Evolutionary conservation across 2,797 vertebrate genomes (phyloP), one percentile per base, ranked within the genome.

Genomic region (Danio tinwini): DNA sequence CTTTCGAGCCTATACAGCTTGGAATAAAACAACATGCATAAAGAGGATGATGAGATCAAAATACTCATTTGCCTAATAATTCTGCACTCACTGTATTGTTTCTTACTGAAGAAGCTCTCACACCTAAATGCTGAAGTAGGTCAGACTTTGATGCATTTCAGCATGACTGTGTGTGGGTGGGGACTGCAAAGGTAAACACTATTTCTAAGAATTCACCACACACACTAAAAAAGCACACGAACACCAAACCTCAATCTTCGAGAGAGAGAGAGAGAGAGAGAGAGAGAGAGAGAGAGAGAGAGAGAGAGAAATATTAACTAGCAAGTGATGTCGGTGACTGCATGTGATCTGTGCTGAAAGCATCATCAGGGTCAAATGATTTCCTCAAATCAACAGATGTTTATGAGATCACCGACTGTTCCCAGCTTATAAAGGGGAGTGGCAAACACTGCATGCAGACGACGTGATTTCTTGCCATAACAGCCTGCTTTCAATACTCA

Each of bases 81-180:
- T n/a, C n/a, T n/a, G n/a, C n/a, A n/a, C n/a, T n/a, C n/a, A n/a
- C n/a, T n/a, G n/a, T n/a, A n/a, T n/a, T n/a, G n/a, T n/a, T n/a
- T n/a, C n/a, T n/a, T n/a, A n/a, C n/a, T n/a, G n/a, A n/a, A n/a
- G 29, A 29, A 29, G 29, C 29, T 29, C 29, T 85, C 87, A 82
- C 81, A 75, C 71, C 65, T 56, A 47, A 70, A 72, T 29, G 29
- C 29, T 29, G 29, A 29, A 29, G 3, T 29, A 85, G 86, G 81
- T 80, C 78, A 84, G 50, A 68, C 63, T 81, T 29, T 77, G 42
- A 85, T n/a, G 62, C 14, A 56, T 65, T 75, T 79, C 44, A 47
- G 78, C 50, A 17, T 45, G 59, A 84, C 42, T 75, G 78, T 85
- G 82, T 55, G 69, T 45, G 67, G 77, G 86, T 58, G 73, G 65